Evolutionary conservation across 2,113 vertebrate species (phyloP), one percentile per base, ranked within the genome.

Genomic region (Proteles cristata): DNA sequence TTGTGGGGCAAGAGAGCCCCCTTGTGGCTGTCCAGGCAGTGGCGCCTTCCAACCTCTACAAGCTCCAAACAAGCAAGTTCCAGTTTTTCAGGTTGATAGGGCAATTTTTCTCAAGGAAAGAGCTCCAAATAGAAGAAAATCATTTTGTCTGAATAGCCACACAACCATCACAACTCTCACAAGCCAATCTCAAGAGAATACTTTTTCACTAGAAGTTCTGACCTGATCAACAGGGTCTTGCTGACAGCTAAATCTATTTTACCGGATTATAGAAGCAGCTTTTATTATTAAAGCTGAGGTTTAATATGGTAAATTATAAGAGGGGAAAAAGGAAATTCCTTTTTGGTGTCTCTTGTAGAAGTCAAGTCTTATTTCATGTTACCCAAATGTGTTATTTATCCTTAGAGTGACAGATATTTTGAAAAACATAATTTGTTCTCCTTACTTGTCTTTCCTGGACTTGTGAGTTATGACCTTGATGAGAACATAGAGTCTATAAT

Each of bases 361-460:
- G 21, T 23, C 39, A 90, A 23, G 33, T 90, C 35, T 31, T 85
- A 48, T 76, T 92, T 88, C 63, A 80, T 84, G 58, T 55, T 81
- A 88, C 65, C 58, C 23, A 90, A 55, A 83, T 93, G 82, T 86
- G 55, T n/a, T 96, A 86, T 87, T 96, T 95, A 93, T 77, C 88
- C 77, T 69, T 19, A 73, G 50, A 31, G 71, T 14, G 66, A 81
- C 58, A 93, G 94, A 79, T 93, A 48, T 43, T 79, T 96, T 48
- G 81, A 73, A 97, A 97, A 93, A 92, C 53, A 69, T 76, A 35
- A 96, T 97, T 97, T 88, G 39, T 90, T 95, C 93, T 94, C 63
- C 71, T 82, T 73, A 17, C n/a, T 85, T 91, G 66, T 90, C 68
- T 83, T 94, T 96, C 39, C 2, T 63, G 45, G 87, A 21, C 79